phyloP scores from a whole-genome alignment of 2,888 invertebrate genomes.

The Erpobdella octoculata region DNA sequence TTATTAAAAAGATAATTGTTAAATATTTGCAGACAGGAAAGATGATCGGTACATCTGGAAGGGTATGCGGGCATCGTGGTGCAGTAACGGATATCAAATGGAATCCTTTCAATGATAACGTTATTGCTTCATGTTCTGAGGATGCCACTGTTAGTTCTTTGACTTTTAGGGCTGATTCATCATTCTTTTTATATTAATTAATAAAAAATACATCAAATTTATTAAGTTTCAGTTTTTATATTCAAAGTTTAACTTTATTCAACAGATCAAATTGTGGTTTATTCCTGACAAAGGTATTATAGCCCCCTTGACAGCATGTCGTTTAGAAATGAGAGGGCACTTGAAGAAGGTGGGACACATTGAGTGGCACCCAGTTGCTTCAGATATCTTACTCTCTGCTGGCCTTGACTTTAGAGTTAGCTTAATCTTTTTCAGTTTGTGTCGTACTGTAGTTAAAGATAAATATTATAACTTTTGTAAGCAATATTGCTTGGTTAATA shows the following conservation, averaged over 20 bases:
- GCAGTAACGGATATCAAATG: conserved; percentile 92
- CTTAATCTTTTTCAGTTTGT: no score
- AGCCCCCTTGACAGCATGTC: conserved; percentile 76
- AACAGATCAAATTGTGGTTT: conserved; percentile 83
- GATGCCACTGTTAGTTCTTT: conserved; percentile 61
- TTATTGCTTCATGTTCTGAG: conserved; percentile 92
- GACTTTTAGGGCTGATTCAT: neutral
- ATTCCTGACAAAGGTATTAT: conserved; percentile 83
- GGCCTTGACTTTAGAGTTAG: conserved; percentile 56
- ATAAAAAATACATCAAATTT: neutral
- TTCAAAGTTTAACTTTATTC: neutral
- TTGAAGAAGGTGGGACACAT: conserved; percentile 83
- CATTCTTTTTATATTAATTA: neutral
- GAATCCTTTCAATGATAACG: conserved; percentile 96
- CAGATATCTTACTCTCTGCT: conserved; percentile 84
- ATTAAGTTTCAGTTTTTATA: no score
- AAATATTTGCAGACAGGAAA: conserved; percentile 15
- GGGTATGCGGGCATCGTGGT: conserved; percentile 92
- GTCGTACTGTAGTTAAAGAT: no score
- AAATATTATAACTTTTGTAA: no score
- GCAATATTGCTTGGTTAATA: neutral
- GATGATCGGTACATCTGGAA: conserved; percentile 36
- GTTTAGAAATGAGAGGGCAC: conserved; percentile 84
- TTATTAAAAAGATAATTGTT: neutral
- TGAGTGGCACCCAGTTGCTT: conserved; percentile 91